Evolutionary conservation across 2,797 vertebrate genomes (phyloP), one percentile per base, ranked within the genome.

Genomic region (Typhlichthys subterraneus): DNA sequence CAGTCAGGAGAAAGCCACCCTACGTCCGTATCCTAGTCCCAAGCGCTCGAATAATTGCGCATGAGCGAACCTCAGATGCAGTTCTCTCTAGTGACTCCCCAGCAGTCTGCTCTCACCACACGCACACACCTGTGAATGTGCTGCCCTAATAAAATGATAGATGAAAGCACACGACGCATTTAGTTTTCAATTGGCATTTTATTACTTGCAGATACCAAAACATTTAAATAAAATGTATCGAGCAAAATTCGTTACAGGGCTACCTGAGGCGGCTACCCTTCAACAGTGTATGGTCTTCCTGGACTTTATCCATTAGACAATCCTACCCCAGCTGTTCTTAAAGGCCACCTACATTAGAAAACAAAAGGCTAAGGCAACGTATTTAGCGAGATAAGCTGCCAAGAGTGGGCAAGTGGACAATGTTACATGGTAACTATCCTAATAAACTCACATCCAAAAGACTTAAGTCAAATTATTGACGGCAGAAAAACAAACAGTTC

Each of bases 401-500:
- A 42, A 74, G 81, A 80, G 82, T 77, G 73, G 72, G 79, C 77
- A 75, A 76, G 79, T 87, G 88, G 87, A 86, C 79, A 85, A 86
- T 89, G 89, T 91, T 91, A 91, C 89, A 91, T 84, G 84, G 87
- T 88, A 91, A 91, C 88, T 87, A 89, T 88, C 81, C 85, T 89
- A 90, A 87, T 81, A 75, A 53, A 81, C 77, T 80, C 60, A 77
- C 80, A 84, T 85, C 69, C 80, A 73, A 59, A n/a, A 83, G 65
- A 67, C 76, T 86, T 88, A 74, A 84, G 76, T 83, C 76, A 63
- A 58, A 59, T 47, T 45, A 15, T 38, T 51, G 33, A 45, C 15
- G 45, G 48, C 19, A 46, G 53, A 17, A 14, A 23, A 53, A 13
- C 59, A 49, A 61, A 49, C 50, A 33, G 70, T 72, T 65, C 56